Evolutionary conservation across 2,113 vertebrate species (phyloP), one percentile per base, ranked within the genome.

Genomic region (Chlorocebus sabaeus): DNA sequence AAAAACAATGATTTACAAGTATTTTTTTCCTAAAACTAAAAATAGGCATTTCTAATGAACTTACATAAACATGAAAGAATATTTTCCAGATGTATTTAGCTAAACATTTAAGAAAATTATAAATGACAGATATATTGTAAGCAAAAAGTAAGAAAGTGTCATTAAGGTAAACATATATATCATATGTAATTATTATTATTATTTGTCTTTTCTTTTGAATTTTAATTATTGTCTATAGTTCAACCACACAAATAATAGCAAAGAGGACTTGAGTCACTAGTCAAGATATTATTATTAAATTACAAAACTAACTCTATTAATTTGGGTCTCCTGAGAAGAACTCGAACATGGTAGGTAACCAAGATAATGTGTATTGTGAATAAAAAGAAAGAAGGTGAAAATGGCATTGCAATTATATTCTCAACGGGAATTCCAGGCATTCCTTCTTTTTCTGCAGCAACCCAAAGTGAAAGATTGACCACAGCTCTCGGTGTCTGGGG

Each of bases 1-100:
- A 95, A 94, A 96, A 86, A 70, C 1, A 91, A 57, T 90, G 93
- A 76, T 72, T 61, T 90, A 52, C 75, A 95, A 78, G 1, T 18
- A 55, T 83, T 91, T 96, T 89, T 11, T 64, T 89, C 17, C 95
- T 57, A 14, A 89, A 68, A 79, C 7, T 73, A 91, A 18, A 7
- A 89, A 68, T 11, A 50, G 2, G 7, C 6, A 27, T 3, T 50
- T 35, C 8, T 68, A 89, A 78, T 67, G 20, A 93, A 83, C 48
- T 68, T 84, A 3, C 5, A 78, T 68, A 90, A 87, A 75, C 67
- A 76, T 89, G 50, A 64, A 83, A 75, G 72, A 72, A 30, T 22
- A 27, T 40, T 61, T 89, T n/a, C 32, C 23, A n/a, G 5, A 23
- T 64, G 87, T 8, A 81, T 9, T 75, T 88, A 64, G 20, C 27